Base-by-base conservation (phyloP, 1,140 invertebrate genomes). In the Diploscapter pachys region DNA sequence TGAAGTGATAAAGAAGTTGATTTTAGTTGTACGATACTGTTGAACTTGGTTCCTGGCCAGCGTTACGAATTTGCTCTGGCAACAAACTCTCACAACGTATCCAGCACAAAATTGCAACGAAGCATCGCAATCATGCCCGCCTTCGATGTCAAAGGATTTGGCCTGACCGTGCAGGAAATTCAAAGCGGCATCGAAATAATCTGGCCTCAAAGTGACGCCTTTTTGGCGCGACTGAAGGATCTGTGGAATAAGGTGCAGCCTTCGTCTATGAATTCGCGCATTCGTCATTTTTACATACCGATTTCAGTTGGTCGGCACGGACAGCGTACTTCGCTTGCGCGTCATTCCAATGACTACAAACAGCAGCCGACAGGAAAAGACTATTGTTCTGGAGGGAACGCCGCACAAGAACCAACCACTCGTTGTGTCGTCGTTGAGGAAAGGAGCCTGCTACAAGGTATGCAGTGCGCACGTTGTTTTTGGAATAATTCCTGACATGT, bases 71-170 rank as follows among this genome's bases (percentile, higher is more conserved):
- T 84, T n/a, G 75, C 82, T 8, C 82, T 79, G n/a, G 69, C 76
- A 4, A 73, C 82, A 11, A 64, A 75, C 8, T 81, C 79, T 65
- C 79, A 72, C 8, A 59, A 74, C 5, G 56, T 74, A 5, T 11
- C 64, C 51, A 82, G 82, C 68, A 83, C 75, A 8, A 83, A 81
- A 61, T 71, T 81, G 3, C 65, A 80, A 9, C 69, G 78, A 55
- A 85, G 72, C 63, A 69, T 72, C 9, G 83, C 82, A 3, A 31
- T 84, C 3, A 81, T 82, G 31, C 82, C 82, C 8, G 83, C 81
- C 9, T 84, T 84, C 62, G 77, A 84, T 67, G 73, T 82, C 56
- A 76, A 77, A 68, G 79, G 84, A 11, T 84, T 85, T 72, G 84
- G 83, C 53, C 63, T 85, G 51, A 73, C 67, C 31, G 57, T 85